A percentile compares a stretch with the other conserved stretches of the same genome.
These are phyloP conservation scores for Crotalus tigris DNA, from an alignment of 2,113 vertebrate species.

Conservation along the genomic window DNA sequence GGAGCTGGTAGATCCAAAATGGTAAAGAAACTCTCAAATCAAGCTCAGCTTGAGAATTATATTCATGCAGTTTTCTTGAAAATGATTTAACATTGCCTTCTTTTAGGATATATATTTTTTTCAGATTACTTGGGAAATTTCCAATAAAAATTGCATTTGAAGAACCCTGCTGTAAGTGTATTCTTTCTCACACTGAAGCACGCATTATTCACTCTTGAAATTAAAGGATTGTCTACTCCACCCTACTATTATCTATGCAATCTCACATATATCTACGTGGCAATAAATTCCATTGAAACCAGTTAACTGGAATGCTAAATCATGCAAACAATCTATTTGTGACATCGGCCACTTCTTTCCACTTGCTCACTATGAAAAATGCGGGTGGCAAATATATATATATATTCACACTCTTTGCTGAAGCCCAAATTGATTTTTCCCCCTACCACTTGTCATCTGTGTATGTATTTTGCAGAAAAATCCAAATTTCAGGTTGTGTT, in stretches of 20 bases:
- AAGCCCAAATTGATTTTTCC: not conserved
- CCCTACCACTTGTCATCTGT: not conserved
- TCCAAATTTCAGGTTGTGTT: not conserved
- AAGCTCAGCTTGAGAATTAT: not conserved
- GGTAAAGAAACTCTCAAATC: not conserved
- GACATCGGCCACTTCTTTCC: not conserved
- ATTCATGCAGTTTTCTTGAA: not conserved
- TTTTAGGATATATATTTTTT: not conserved
- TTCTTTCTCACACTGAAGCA: not conserved
- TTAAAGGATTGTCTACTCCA: not conserved
- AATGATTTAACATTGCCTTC: not conserved
- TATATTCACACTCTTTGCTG: not conserved
- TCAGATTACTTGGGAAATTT: not conserved
- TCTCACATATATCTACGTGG: not conserved
- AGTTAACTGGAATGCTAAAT: not conserved
- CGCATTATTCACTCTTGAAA: not conserved
- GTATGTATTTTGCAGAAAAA: not conserved
- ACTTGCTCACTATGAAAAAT: not conserved
- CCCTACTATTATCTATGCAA: not conserved
- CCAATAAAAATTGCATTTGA: not conserved
- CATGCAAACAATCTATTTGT: not conserved
- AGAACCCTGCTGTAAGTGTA: accelerated
- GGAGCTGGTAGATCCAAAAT: not conserved
- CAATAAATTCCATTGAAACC: not conserved
- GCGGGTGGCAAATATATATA: not conserved